Conservation (phyloP, 2,113 vertebrate genomes). For the Coturnix japonica region DNA sequence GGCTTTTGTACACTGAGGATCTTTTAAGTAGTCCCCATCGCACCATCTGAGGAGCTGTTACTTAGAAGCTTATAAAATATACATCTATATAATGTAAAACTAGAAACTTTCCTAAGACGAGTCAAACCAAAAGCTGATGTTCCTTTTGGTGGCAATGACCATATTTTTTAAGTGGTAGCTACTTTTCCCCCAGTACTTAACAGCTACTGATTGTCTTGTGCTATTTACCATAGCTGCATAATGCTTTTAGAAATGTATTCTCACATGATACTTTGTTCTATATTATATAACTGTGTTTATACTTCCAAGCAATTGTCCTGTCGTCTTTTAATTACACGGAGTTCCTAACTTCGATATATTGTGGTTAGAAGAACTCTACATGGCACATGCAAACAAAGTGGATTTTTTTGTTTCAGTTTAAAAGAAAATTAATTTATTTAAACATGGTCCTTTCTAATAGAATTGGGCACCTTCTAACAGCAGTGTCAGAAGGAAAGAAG, state of each 20-base stretch:
- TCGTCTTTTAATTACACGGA: not conserved
- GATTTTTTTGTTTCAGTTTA: not conserved
- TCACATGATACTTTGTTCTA: not conserved
- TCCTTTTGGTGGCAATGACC: not conserved
- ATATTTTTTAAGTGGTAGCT: not conserved
- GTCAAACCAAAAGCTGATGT: not conserved
- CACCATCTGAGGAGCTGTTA: not conserved
- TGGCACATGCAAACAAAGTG: not conserved
- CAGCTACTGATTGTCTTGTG: not conserved
- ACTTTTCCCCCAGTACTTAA: not conserved
- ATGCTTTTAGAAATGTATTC: not conserved
- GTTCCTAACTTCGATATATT: not conserved
- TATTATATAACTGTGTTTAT: not conserved
- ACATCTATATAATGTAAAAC: not conserved
- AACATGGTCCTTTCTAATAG: not conserved
- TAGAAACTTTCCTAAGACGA: not conserved
- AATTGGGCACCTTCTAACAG: not conserved
- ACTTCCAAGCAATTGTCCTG: not conserved
- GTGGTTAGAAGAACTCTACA: not conserved
- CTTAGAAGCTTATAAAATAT: constrained; percentile 7
- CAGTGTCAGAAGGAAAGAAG: not conserved
- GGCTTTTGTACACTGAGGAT: constrained; percentile 19
- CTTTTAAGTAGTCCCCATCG: constrained; percentile 16
- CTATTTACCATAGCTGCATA: not conserved
- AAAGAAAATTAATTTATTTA: not conserved